phyloP scores from a whole-genome alignment of 2,797 vertebrate species.

The Arrhamphus sclerolepis region DNA sequence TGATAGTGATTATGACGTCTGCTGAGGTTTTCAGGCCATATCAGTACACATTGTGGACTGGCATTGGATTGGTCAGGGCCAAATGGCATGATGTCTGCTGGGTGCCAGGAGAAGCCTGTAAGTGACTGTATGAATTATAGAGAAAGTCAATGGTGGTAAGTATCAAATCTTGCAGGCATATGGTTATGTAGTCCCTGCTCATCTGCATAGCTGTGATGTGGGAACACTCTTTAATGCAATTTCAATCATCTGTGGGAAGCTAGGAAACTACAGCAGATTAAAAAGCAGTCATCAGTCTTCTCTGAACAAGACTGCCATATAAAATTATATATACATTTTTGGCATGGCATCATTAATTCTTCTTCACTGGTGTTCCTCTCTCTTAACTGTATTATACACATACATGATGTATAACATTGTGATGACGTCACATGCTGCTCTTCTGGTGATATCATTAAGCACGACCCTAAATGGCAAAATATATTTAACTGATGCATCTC shows the following conservation, averaged over 20 bases:
- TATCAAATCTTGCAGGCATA: constrained; percentile 33
- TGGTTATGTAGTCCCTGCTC: constrained; percentile 29
- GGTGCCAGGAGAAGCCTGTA: constrained; percentile 34
- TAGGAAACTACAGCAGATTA: constrained; percentile 21
- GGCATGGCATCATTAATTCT: too few relatives aligned
- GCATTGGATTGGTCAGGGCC: constrained; percentile 35
- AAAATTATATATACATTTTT: too few relatives aligned
- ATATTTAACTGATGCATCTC: too few relatives aligned
- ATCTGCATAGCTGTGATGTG: constrained; percentile 34
- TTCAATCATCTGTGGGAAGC: constrained; percentile 17
- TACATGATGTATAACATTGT: too few relatives aligned
- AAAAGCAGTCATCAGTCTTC: neutral
- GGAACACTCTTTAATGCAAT: constrained; percentile 17
- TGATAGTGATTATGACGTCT: constrained; percentile 23
- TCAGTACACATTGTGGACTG: constrained; percentile 19
- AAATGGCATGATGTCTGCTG: constrained; percentile 41
- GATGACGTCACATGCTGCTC: too few relatives aligned
- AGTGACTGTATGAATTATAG: constrained; percentile 52
- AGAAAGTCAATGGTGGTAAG: constrained; percentile 12
- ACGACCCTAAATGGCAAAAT: too few relatives aligned
- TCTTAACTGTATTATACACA: too few relatives aligned
- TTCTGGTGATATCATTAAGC: too few relatives aligned
- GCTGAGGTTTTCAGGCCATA: constrained; percentile 27
- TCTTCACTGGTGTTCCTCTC: too few relatives aligned
- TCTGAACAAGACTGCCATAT: too few relatives aligned